Evolutionary conservation across 2,797 vertebrate genomes (phyloP).

Genomic region (Rhodeus uyekii): DNA sequence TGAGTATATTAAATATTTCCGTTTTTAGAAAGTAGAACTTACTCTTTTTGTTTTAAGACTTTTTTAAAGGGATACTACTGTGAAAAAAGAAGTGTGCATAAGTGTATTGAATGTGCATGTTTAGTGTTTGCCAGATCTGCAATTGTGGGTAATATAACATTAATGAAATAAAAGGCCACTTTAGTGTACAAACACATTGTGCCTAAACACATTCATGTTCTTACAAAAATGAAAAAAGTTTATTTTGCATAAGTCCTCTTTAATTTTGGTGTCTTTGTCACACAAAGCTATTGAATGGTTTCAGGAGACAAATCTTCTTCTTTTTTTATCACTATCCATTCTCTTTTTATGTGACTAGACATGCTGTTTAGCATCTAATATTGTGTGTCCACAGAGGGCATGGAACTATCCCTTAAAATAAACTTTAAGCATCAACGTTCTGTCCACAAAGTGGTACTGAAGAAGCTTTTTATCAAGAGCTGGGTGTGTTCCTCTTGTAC

Average conservation of each 20-base stretch:
- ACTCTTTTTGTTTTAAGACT: neutral
- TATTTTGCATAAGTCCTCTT: neutral
- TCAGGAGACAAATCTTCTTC: too few relatives aligned
- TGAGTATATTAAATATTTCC: neutral
- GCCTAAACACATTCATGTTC: too few relatives aligned
- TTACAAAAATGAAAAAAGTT: too few relatives aligned
- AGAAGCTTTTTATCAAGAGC: neutral
- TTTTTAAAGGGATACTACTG: neutral
- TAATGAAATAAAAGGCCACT: neutral
- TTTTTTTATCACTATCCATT: neutral
- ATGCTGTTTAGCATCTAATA: neutral
- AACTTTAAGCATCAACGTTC: neutral
- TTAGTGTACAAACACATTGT: neutral
- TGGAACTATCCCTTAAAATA: constrained; percentile 3
- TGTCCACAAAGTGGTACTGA: neutral
- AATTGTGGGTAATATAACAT: neutral
- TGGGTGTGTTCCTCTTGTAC: neutral
- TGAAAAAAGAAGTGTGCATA: neutral
- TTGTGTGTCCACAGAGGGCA: neutral
- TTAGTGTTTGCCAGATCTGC: neutral
- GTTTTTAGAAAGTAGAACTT: neutral
- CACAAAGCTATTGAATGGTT: neutral
- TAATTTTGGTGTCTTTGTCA: neutral
- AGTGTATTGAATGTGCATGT: neutral
- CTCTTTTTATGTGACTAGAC: neutral